These are phyloP conservation scores for Drosophila bocqueti DNA, from an alignment of 1,140 invertebrate species.

Conservation along the genomic window DNA sequence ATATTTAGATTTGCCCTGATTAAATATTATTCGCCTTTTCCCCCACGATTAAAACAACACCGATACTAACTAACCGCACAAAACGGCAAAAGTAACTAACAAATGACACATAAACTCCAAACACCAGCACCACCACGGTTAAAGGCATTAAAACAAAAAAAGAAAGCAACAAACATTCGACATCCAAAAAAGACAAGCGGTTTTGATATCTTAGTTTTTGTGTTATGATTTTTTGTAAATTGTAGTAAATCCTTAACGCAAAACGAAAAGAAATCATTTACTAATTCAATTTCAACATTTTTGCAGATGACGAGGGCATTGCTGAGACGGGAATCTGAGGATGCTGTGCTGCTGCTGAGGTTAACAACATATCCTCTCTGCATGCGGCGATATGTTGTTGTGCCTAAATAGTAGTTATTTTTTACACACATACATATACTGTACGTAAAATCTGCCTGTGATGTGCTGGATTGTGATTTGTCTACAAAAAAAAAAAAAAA, in stretches of 20 bases:
- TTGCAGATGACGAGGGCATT: conserved; percentile 96
- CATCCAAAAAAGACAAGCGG: background rate
- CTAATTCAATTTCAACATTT: conserved; percentile 8
- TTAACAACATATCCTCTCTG: conserved; percentile 35
- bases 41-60: conserved; percentile 25
- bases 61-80: conserved; percentile 32
- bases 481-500: conserved; percentile 41
- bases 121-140: conserved; percentile 16
- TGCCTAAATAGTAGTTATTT: conserved; percentile 44
- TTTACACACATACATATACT: conserved; percentile 28
- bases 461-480: conserved; percentile 81
- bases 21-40: conserved; percentile 27
- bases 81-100: conserved; percentile 39
- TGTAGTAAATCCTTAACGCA: background rate
- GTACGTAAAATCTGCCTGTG: conserved; percentile 77
- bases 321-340: conserved; percentile 95
- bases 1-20: conserved; percentile 27
- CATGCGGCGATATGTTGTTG: conserved; percentile 22
- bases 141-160: conserved; percentile 8
- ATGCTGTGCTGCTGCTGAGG: conserved; percentile 44
- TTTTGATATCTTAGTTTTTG: conserved; percentile 19
- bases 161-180: background rate
- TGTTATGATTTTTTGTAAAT: conserved; percentile 16
- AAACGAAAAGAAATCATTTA: background rate
- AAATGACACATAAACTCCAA: conserved; percentile 25